Percentiles rank a stretch among this genome's conserved stretches.
Evolutionary conservation across 2,113 vertebrate genomes (phyloP).

Genomic region (Thomomys bottae): DNA sequence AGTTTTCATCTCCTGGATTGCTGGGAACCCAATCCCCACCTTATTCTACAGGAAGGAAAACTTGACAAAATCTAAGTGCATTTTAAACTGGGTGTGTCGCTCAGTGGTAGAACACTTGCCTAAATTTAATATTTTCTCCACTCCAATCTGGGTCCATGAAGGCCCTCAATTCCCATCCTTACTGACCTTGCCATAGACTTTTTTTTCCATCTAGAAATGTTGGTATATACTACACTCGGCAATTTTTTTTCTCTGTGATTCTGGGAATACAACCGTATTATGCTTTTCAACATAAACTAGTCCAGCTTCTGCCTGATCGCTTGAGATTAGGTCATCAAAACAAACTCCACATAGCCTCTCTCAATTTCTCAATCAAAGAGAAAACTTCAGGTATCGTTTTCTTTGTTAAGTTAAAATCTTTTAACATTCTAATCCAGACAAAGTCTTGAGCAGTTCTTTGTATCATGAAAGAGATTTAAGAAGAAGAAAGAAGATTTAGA

Average conservation of each 20-base stretch:
- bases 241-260: background rate
- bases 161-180: background rate
- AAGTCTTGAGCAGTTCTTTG: background rate
- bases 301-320: conserved; percentile 25
- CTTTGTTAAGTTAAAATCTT: conserved; percentile 31
- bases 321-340: background rate
- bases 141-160: no score
- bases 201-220: background rate
- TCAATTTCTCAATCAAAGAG: conserved; percentile 29
- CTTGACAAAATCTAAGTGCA: background rate
- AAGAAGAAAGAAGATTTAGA: background rate
- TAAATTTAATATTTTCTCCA: background rate
- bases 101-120: no score
- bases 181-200: background rate
- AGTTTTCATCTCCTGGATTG: background rate
- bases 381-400: background rate
- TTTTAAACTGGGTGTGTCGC: no score
- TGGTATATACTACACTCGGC: no score
- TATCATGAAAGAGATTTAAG: background rate
- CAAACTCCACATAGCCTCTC: background rate
- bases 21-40: background rate
- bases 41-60: background rate
- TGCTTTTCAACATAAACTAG: conserved; percentile 6
- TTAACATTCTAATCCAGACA: background rate
- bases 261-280: background rate